Evolutionary conservation across 2,797 vertebrate species (phyloP).

Genomic region (Phoeniculus purpureus): DNA sequence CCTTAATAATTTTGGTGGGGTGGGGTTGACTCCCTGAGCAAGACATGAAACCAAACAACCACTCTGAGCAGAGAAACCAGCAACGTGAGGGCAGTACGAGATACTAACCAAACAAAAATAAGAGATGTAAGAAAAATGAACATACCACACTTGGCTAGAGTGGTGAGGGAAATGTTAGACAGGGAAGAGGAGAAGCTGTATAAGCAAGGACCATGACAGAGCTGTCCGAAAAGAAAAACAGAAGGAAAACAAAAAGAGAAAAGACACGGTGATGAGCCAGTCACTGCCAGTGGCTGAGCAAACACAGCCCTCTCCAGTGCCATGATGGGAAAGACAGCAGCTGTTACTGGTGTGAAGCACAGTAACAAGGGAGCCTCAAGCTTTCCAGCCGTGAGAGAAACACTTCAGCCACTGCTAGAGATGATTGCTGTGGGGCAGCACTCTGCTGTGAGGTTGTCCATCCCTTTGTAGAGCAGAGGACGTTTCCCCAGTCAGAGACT

Average conservation of each 20-base stretch:
- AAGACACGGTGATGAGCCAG: conserved; percentile 65
- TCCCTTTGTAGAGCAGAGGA: not conserved
- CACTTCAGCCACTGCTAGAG: not conserved
- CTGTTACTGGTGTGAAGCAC: not conserved
- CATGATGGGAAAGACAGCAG: not conserved
- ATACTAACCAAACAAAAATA: conserved; percentile 58
- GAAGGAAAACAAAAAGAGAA: conserved; percentile 55
- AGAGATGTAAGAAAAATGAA: conserved; percentile 75
- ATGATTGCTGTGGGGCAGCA: not conserved
- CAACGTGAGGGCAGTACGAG: conserved; percentile 10
- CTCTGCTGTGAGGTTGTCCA: not conserved
- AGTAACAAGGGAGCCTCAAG: not conserved
- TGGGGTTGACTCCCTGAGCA: not conserved
- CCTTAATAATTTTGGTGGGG: no score
- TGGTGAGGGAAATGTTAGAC: conserved; percentile 85
- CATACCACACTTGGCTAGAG: conserved; percentile 85
- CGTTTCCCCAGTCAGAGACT: no score
- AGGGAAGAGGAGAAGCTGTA: conserved; percentile 85
- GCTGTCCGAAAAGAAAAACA: conserved; percentile 79
- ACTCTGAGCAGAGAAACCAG: not conserved
- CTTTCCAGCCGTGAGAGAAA: not conserved
- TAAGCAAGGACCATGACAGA: conserved; percentile 81
- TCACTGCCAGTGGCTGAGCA: conserved; percentile 43
- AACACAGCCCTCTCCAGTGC: not conserved
- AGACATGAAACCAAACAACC: not conserved